Evolutionary conservation across 1,140 invertebrate genomes (phyloP).

Genomic region (Globodera ellingtonae): DNA sequence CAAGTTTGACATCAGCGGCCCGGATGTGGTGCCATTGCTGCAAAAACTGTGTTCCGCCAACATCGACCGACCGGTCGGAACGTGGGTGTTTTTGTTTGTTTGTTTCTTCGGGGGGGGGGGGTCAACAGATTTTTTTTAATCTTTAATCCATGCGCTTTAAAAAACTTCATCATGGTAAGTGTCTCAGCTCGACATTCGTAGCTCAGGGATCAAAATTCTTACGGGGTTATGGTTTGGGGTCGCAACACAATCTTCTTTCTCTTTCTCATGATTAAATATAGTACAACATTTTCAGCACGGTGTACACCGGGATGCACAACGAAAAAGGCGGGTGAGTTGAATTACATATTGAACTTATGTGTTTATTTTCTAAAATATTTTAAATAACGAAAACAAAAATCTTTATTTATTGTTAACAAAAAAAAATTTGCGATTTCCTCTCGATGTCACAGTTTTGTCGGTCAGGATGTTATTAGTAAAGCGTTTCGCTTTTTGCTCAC

Average conservation of each 20-base stretch:
- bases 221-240: no score
- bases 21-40: constrained; percentile 84
- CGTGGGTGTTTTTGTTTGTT: constrained; percentile 58
- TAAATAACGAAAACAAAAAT: no score
- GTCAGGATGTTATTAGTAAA: no score
- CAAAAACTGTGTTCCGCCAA: constrained; percentile 95
- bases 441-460: no score
- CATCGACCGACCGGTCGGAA: constrained; percentile 88
- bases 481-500: no score
- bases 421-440: no score
- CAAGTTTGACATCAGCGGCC: constrained; percentile 84
- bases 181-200: no score
- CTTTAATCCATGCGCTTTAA: neutral
- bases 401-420: no score
- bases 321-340: constrained; percentile 79
- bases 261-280: neutral
- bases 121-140: no score
- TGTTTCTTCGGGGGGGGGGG: neutral
- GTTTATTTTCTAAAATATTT: no score
- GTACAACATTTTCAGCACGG: constrained; percentile 71
- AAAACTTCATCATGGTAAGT: no score
- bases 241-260: neutral
- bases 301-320: constrained; percentile 98
- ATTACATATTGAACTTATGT: constrained; percentile 69
- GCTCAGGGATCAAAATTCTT: no score